A percentile compares a stretch with the other conserved stretches of the same genome.
Conservation (phyloP, 1,140 invertebrate genomes). For the Bombus sylvicola region DNA sequence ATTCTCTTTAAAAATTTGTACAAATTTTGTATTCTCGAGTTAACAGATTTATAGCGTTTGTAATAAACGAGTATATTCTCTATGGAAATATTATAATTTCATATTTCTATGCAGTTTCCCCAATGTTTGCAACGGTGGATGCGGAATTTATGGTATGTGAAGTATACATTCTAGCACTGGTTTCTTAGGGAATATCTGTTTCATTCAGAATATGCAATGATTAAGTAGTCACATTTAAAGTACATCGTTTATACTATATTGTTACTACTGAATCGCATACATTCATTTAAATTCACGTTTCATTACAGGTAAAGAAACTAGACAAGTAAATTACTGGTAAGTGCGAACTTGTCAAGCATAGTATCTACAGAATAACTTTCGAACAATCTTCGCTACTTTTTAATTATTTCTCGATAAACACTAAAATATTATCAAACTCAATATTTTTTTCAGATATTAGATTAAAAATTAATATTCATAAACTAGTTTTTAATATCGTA, state of each 20-base stretch:
- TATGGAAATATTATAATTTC: background rate
- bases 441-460: too few relatives aligned
- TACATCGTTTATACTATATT: conserved; percentile 4
- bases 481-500: too few relatives aligned
- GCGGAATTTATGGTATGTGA: background rate
- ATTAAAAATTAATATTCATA: too few relatives aligned
- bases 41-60: background rate
- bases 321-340: background rate
- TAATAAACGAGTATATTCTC: background rate
- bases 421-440: too few relatives aligned
- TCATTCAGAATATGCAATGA: background rate
- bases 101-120: background rate
- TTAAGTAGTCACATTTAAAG: background rate
- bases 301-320: background rate
- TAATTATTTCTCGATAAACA: too few relatives aligned
- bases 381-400: background rate
- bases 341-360: background rate
- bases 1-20: background rate
- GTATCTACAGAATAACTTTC: background rate
- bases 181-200: background rate
- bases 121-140: background rate
- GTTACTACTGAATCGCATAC: conserved; percentile 13
- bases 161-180: background rate
- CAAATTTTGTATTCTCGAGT: background rate
- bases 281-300: background rate